phyloP scores from a whole-genome alignment of 2,113 vertebrate species.

The Phaethon lepturus region DNA sequence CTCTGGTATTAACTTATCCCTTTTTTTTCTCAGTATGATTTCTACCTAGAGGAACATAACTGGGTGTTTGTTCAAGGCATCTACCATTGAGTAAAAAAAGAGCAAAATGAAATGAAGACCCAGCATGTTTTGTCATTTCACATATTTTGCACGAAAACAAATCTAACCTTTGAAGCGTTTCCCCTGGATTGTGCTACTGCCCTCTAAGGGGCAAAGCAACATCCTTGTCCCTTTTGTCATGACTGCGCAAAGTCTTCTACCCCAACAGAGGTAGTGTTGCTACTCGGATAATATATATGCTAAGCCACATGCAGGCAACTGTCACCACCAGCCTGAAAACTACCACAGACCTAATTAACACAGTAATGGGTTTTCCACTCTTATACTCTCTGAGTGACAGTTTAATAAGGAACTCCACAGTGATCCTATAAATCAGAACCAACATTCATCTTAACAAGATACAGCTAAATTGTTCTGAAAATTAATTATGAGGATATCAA shows the following conservation, averaged over 20 bases:
- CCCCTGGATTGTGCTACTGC: neutral
- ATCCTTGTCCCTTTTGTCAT: neutral
- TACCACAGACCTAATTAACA: constrained; percentile 61
- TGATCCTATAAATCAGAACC: constrained; percentile 55
- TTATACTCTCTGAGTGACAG: constrained; percentile 23
- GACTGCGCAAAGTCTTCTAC: neutral
- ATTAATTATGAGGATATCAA: constrained; percentile 18
- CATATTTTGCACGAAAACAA: neutral
- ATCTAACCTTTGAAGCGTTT: neutral
- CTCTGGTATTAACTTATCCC: neutral
- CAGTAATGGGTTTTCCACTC: constrained; percentile 56
- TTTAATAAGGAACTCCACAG: constrained; percentile 63
- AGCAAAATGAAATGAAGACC: neutral
- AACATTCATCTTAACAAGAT: constrained; percentile 20
- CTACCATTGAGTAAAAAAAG: no score
- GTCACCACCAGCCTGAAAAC: constrained; percentile 19
- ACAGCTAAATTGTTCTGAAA: neutral
- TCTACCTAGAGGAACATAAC: neutral
- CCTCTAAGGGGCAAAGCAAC: neutral
- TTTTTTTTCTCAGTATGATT: neutral
- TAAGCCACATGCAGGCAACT: neutral
- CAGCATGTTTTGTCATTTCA: neutral
- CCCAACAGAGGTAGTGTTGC: neutral
- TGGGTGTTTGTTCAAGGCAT: neutral
- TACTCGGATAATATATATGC: neutral